Conservation (phyloP, 2,113 vertebrate genomes). For the Neogale vison region DNA sequence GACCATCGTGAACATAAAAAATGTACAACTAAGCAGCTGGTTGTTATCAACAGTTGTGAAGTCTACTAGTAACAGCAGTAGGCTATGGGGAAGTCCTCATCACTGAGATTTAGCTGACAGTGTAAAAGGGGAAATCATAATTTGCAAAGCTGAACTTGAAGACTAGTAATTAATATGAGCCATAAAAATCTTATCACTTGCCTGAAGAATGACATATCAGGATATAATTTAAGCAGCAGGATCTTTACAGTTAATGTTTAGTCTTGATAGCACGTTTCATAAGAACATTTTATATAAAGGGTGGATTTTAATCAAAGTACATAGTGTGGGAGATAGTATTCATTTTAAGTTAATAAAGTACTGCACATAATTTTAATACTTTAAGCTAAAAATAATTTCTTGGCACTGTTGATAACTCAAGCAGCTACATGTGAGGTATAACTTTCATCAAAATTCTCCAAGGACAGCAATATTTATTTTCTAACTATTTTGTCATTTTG, state of each 20-base stretch:
- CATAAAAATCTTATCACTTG: slow-evolving; percentile 79
- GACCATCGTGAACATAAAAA: neutral
- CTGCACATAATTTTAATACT: slow-evolving; percentile 54
- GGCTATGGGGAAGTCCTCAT: neutral
- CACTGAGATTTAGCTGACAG: slow-evolving; percentile 35
- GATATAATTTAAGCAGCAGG: slow-evolving; percentile 78
- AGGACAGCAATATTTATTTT: slow-evolving; percentile 19
- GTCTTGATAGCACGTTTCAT: slow-evolving; percentile 61
- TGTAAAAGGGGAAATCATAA: slow-evolving; percentile 14
- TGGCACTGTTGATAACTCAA: slow-evolving; percentile 46
- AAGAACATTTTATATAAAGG: slow-evolving; percentile 60
- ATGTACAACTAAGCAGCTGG: neutral
- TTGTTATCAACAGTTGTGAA: neutral
- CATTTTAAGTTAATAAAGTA: slow-evolving; percentile 67
- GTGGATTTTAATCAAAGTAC: slow-evolving; percentile 60
- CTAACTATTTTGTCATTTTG: slow-evolving; percentile 47
- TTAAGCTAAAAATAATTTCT: slow-evolving; percentile 74
- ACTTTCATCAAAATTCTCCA: slow-evolving; percentile 47
- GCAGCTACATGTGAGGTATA: slow-evolving; percentile 51
- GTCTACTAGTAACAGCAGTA: neutral
- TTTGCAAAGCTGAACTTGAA: slow-evolving; percentile 67
- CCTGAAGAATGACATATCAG: slow-evolving; percentile 63
- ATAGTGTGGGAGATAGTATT: slow-evolving; percentile 42
- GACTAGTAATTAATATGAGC: slow-evolving; percentile 70
- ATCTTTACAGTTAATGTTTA: slow-evolving; percentile 76